Percentiles rank a stretch among this genome's conserved stretches.
phyloP scores from a whole-genome alignment of 2,888 invertebrate species.

The Mythimna loreyi region DNA sequence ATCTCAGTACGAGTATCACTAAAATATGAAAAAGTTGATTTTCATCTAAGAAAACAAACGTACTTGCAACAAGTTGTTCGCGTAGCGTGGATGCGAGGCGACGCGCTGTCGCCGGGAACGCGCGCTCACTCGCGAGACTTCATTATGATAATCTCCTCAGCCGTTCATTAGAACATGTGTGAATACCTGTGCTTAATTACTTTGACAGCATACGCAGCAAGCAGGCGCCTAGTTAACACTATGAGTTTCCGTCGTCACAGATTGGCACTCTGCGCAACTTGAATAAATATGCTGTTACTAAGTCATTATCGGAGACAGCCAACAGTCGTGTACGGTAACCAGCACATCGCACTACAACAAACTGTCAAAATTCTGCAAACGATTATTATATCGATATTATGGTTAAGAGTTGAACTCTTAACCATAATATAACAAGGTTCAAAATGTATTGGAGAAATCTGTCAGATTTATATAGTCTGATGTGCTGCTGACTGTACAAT shows the following conservation, averaged over 20 bases:
- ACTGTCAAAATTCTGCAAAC: too few relatives aligned
- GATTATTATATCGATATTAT: too few relatives aligned
- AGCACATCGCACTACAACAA: too few relatives aligned
- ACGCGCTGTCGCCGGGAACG: background rate
- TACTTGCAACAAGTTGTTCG: slow-evolving; percentile 10
- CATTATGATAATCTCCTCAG: slow-evolving; percentile 41
- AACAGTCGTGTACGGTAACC: too few relatives aligned
- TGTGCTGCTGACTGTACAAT: too few relatives aligned
- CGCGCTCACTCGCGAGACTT: slow-evolving; percentile 5
- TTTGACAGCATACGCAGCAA: background rate
- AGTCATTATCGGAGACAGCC: background rate
- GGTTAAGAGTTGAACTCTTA: too few relatives aligned
- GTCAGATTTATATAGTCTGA: too few relatives aligned
- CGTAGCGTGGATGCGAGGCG: slow-evolving; percentile 1
- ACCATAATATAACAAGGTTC: too few relatives aligned
- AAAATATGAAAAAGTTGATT: slow-evolving; percentile 2
- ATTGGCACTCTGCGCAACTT: slow-evolving; percentile 1
- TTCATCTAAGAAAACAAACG: slow-evolving; percentile 3
- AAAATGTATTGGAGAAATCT: too few relatives aligned
- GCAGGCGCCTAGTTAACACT: background rate
- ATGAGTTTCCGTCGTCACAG: background rate
- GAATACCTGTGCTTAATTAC: slow-evolving; percentile 4
- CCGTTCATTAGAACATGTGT: slow-evolving; percentile 24
- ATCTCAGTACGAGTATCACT: background rate
- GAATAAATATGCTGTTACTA: background rate